Evolutionary conservation across 2,888 invertebrate genomes (phyloP).

Genomic region (Hydrotaea diabolus): DNA sequence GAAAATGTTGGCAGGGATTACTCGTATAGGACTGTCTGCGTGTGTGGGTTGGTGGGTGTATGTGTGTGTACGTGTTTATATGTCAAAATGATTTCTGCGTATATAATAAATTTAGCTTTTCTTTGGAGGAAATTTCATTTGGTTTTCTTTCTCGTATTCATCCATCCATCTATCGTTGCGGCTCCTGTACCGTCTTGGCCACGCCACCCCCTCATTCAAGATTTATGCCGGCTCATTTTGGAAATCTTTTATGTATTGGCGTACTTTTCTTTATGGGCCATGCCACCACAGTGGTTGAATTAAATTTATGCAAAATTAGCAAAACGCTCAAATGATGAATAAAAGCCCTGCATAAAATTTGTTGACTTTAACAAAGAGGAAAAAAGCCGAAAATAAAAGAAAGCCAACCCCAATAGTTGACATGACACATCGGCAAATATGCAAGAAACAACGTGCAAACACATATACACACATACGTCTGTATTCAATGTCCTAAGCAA

Average conservation of each 20-base stretch:
- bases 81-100: conserved; percentile 28
- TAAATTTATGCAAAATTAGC: conserved; percentile 56
- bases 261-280: neutral
- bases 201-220: neutral
- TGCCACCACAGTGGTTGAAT: conserved; percentile 23
- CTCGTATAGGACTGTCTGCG: neutral
- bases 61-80: neutral
- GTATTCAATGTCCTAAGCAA: neutral
- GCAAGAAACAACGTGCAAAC: neutral
- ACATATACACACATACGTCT: neutral
- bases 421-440: neutral
- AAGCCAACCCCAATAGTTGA: too few relatives aligned
- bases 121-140: conserved; percentile 17
- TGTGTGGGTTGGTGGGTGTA: too few relatives aligned
- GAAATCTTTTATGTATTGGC: conserved; percentile 9
- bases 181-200: neutral
- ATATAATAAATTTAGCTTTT: conserved; percentile 25
- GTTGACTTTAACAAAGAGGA: neutral
- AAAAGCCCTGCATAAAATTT: neutral
- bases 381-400: neutral
- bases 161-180: neutral
- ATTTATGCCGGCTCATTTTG: neutral
- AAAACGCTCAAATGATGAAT: conserved; percentile 22
- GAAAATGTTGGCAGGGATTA: too few relatives aligned
- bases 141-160: neutral